These are phyloP conservation scores for Philhelius pedissequus DNA, from an alignment of 2,888 invertebrate genomes.

Conservation along the genomic window DNA sequence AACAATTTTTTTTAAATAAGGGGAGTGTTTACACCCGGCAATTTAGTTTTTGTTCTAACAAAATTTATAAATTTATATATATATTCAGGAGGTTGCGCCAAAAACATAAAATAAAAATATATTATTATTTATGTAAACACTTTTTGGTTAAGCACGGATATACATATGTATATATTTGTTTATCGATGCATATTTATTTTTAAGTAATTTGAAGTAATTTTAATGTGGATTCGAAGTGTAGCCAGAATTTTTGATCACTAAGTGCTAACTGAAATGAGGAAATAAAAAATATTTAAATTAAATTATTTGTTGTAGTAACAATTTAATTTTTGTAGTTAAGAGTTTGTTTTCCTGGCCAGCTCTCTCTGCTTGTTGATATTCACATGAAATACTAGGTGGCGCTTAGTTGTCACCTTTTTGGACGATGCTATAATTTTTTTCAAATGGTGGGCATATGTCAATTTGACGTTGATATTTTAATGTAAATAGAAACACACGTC, in stretches of 20 bases:
- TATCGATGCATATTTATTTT: neutral
- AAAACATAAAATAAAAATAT: slow-evolving; percentile 18
- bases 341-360: neutral
- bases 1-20: slow-evolving; percentile 16
- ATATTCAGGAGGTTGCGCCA: slow-evolving; percentile 54
- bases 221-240: slow-evolving; percentile 1
- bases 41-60: slow-evolving; percentile 21
- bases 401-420: too few relatives aligned
- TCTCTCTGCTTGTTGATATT: too few relatives aligned
- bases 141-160: slow-evolving; percentile 54
- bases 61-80: slow-evolving; percentile 42
- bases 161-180: neutral
- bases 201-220: slow-evolving; percentile 5
- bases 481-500: too few relatives aligned
- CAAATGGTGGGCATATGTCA: too few relatives aligned
- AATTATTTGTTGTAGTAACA: neutral
- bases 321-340: neutral
- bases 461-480: too few relatives aligned
- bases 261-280: slow-evolving; percentile 48
- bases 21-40: slow-evolving; percentile 59
- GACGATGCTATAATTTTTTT: too few relatives aligned
- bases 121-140: neutral
- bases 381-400: too few relatives aligned
- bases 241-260: slow-evolving; percentile 44
- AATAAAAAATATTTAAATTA: neutral